These are phyloP conservation scores for Pseudorhiza aurosa DNA, from an alignment of 30 jellyfish, hydroid and myxozoan genomes.

Conservation along the genomic window DNA sequence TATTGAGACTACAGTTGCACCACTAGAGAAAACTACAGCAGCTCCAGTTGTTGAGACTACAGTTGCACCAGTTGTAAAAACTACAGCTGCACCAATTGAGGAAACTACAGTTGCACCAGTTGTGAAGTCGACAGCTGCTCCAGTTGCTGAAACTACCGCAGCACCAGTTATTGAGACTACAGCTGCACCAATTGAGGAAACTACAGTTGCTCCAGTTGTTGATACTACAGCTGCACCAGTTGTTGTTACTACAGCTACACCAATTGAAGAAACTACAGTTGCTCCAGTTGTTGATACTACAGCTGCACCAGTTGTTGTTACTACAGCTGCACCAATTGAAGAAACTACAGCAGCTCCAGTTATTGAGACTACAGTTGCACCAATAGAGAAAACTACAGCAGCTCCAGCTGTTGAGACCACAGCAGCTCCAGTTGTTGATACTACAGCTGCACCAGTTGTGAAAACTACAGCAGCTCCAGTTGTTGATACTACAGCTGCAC, in stretches of 20 bases:
- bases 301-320: conserved; percentile 23
- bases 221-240: conserved; percentile 30
- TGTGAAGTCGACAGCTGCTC: conserved; percentile 23
- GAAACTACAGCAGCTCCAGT: conserved; percentile 39
- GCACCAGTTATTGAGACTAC: conserved; percentile 43
- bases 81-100: conserved; percentile 20
- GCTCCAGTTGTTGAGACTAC: conserved; percentile 20
- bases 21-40: conserved; percentile 25
- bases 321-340: conserved; percentile 29
- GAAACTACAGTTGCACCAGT: conserved; percentile 8
- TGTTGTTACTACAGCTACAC: conserved; percentile 16
- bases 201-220: conserved; percentile 5
- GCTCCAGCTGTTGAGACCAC: conserved; percentile 12
- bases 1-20: not conserved
- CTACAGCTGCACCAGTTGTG: conserved; percentile 13
- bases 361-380: conserved; percentile 15
- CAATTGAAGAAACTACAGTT: conserved; percentile 1
- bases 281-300: conserved; percentile 20
- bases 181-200: conserved; percentile 15
- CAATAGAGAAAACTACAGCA: conserved; percentile 14
- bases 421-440: not conserved
- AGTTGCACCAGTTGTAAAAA: conserved; percentile 23
- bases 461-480: conserved; percentile 23
- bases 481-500: conserved; percentile 9
- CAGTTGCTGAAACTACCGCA: conserved; percentile 23